Evolutionary conservation across 2,113 vertebrate genomes (phyloP).

Genomic region (Larimichthys polyactis): DNA sequence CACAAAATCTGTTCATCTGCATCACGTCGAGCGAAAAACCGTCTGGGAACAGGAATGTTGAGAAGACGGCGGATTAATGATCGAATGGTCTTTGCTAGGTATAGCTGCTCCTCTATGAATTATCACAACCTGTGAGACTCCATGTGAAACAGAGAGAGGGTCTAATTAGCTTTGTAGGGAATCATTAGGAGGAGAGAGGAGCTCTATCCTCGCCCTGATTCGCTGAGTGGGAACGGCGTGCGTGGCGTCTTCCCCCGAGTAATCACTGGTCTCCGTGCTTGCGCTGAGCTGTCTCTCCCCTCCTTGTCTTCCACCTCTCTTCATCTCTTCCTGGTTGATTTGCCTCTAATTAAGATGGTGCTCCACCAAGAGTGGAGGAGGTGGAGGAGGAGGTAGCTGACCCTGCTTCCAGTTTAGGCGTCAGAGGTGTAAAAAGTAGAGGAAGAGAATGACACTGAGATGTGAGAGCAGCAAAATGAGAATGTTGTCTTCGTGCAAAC

Average conservation of each 20-base stretch:
- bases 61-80: constrained; percentile 1
- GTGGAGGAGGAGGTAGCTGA: background rate
- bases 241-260: constrained; percentile 41
- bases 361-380: background rate
- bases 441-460: background rate
- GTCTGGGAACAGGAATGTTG: background rate
- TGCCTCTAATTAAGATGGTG: constrained; percentile 62
- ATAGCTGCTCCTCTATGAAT: constrained; percentile 20
- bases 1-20: constrained; percentile 4
- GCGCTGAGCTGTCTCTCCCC: background rate
- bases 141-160: constrained; percentile 40
- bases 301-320: constrained; percentile 56
- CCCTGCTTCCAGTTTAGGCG: background rate
- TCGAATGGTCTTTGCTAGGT: constrained; percentile 5
- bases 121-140: constrained; percentile 42
- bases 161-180: constrained; percentile 69
- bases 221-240: constrained; percentile 42
- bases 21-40: background rate
- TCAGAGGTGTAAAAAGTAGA: constrained; percentile 7
- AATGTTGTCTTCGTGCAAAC: too few relatives aligned
- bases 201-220: constrained; percentile 62
- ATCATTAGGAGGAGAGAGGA: constrained; percentile 46
- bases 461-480: background rate
- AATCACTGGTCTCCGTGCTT: constrained; percentile 35
- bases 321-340: constrained; percentile 57